Evolutionary conservation across 2,888 invertebrate genomes (phyloP), one percentile per base, ranked within the genome.

Genomic region (Teleogryllus oceanicus): DNA sequence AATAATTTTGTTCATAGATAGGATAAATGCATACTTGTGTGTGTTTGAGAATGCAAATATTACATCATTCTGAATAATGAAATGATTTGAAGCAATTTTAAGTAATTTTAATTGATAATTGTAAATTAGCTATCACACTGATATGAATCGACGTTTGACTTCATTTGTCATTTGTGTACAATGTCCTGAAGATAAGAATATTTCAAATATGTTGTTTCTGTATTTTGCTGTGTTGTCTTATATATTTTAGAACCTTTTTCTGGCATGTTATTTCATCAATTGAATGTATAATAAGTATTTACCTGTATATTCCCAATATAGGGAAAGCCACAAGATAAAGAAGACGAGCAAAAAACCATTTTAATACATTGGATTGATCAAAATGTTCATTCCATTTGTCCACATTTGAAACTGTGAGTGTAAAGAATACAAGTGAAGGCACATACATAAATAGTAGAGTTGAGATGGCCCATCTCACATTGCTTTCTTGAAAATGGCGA

Each of bases 291-390:
- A 21, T 50, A 11, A 50, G 12, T 37, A 18, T 81, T 83, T 85
- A 92, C 92, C 92, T 91, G 87, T 92, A 91, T 84, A 92, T 89
- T 75, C 90, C 90, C 86, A 91, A 90, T 76, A 92, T 85, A 37
- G 92, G 92, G 85, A 91, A 92, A 80, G 89, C 87, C 11, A 91
- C 79, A 82, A 90, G 88, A 83, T 89, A 89, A 1, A 87, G 81
- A 78, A 89, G 62, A 0, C 82, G 78, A 3, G 20, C 62, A 2
- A 20, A 24, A 77, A 81, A 77, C 81, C 81, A 82, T 24, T 74
- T 18, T 16, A 76, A 24, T 49, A 78, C 76, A 16, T 50, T 79
- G 12, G 18, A n/a, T 50, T 49, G 37, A 5, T 75, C 77, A 74
- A 51, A 77, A 2, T 80, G 78, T n/a, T 80, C 77, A 21, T 81